A percentile compares a stretch with the other conserved stretches of the same genome.
Evolutionary conservation across 1,140 invertebrate species (phyloP).

Genomic region (Drosophila virilis): DNA sequence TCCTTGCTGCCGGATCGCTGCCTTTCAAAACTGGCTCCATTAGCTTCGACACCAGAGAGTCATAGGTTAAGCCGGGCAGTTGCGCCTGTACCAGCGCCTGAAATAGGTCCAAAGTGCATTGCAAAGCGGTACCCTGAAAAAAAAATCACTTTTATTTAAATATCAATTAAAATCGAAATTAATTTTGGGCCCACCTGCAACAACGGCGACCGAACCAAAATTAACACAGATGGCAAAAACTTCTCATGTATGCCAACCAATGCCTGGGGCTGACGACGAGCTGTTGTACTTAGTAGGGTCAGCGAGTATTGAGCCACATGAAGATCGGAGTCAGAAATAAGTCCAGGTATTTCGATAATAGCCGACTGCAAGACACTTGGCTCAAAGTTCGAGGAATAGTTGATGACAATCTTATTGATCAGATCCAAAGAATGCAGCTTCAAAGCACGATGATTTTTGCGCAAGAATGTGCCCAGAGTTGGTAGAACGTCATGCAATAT

Average conservation of each 20-base stretch:
- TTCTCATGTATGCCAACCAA: constrained; percentile 84
- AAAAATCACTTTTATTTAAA: not conserved
- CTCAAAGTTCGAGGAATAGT: constrained; percentile 91
- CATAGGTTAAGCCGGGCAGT: constrained; percentile 91
- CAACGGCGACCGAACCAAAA: constrained; percentile 95
- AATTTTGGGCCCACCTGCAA: constrained; percentile 87
- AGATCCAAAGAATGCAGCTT: constrained; percentile 96
- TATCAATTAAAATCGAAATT: not conserved
- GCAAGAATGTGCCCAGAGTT: constrained; percentile 95
- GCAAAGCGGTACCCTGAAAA: constrained; percentile 91
- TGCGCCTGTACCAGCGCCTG: constrained; percentile 93
- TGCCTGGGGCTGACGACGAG: constrained; percentile 85
- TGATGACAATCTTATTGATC: constrained; percentile 94
- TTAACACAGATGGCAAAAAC: constrained; percentile 94
- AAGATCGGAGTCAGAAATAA: constrained; percentile 96
- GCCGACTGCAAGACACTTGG: constrained; percentile 90
- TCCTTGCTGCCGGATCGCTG: constrained; percentile 29
- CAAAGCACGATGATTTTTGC: constrained; percentile 98
- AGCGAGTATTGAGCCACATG: constrained; percentile 97
- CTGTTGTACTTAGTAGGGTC: constrained; percentile 88
- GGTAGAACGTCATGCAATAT: constrained; percentile 95
- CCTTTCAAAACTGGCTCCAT: constrained; percentile 86
- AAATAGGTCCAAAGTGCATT: constrained; percentile 96
- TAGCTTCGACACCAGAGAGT: constrained; percentile 91
- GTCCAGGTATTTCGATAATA: constrained; percentile 92